Evolutionary conservation across 2,113 vertebrate species (phyloP), one percentile per base, ranked within the genome.

Genomic region (Scolopax mira): DNA sequence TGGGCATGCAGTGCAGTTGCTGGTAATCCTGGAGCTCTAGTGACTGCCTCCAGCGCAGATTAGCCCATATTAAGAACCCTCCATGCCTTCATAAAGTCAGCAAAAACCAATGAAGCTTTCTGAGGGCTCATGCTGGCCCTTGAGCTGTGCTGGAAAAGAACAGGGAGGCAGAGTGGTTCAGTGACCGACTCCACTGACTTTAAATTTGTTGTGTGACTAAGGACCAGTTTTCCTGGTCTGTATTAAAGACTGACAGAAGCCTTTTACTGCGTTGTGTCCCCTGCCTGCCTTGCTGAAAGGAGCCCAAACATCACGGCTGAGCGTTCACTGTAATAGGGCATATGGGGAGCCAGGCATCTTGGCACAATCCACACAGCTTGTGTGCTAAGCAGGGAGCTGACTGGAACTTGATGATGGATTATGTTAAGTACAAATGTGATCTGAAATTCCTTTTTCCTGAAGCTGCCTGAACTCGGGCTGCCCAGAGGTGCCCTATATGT

Each of bases 41-140:
- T 30, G 35, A 24, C 27, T 75, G 94, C 65, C 85, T 93, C 52
- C 88, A 84, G 66, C 66, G 25, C 41, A 58, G 90, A 94, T 95
- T 89, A 96, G 58, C 37, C 25, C 73, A n/a, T n/a, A 46, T 90
- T 93, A 85, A 70, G 41, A 75, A 33, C 61, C 14, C 13, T 30
- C 10, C 2, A 6, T 84, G 73, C 58, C 23, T 62, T 85, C 49
- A 35, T 87, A 49, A 51, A 72, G 74, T 95, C 88, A 93, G 83
- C 65, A 89, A 73, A 95, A 92, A 78, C n/a, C 79, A 58, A 27
- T 66, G 37, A 65, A 88, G 61, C 78, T 74, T 84, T 86, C 10
- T 30, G 72, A 80, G 64, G 51, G 35, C 60, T 80, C 1, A 0
- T 49, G n/a, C 42, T 88, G 41, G 73, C 60, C n/a, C 31, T 84